phyloP scores from a whole-genome alignment of 2,113 vertebrate species.

The Parotia lawesii region DNA sequence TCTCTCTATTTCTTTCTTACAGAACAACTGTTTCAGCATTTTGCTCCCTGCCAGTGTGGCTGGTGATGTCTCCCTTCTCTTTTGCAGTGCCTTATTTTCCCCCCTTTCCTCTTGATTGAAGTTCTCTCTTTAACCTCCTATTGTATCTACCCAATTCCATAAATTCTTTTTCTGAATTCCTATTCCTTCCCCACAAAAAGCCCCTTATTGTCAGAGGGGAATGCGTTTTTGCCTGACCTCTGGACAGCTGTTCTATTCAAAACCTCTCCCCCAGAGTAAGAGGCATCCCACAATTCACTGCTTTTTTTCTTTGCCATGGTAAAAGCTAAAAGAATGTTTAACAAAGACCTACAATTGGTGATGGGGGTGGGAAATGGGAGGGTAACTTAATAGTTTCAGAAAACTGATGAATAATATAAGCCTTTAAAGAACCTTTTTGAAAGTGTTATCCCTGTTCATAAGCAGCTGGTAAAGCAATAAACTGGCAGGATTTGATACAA shows the following conservation, averaged over 20 bases:
- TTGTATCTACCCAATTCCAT: slow-evolving; percentile 28
- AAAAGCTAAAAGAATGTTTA: slow-evolving; percentile 38
- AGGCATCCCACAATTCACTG: slow-evolving; percentile 13
- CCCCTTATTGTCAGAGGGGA: slow-evolving; percentile 34
- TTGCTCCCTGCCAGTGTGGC: not conserved
- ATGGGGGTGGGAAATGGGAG: not conserved
- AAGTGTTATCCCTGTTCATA: not conserved
- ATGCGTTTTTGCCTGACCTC: not conserved
- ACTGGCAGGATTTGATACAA: not conserved
- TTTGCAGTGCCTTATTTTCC: not conserved
- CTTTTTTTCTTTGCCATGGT: slow-evolving; percentile 21
- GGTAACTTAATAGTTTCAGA: not conserved
- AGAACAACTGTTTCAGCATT: not conserved
- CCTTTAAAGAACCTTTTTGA: not conserved
- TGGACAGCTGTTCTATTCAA: slow-evolving; percentile 62
- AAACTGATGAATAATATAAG: slow-evolving; percentile 37
- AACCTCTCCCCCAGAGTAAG: not conserved
- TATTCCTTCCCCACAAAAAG: slow-evolving; percentile 29
- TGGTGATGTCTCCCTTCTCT: not conserved
- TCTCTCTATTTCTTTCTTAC: not conserved
- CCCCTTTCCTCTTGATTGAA: not conserved
- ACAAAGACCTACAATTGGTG: slow-evolving; percentile 26
- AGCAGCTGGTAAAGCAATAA: not conserved
- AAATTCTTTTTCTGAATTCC: slow-evolving; percentile 35
- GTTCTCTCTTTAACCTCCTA: not conserved